Base-by-base conservation (phyloP, 2,888 invertebrate genomes). In the Clusia tigrina region DNA sequence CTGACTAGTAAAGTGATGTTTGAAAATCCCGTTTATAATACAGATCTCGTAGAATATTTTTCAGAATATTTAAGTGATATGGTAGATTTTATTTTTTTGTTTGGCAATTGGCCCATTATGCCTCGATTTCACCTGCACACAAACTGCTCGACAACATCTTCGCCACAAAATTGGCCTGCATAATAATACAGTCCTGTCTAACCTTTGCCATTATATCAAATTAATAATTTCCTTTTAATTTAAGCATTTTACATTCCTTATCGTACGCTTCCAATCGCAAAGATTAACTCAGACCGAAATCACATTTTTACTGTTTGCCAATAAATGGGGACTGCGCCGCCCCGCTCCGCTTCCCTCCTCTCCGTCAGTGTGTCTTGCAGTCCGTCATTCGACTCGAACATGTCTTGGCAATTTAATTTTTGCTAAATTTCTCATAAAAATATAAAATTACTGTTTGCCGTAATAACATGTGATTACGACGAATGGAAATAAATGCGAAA, bases 341-440 rank as follows among this genome's bases (percentile, higher is more conserved):
- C n/a, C n/a, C n/a, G n/a, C n/a, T n/a, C n/a, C n/a, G n/a, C n/a
- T n/a, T n/a, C n/a, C n/a, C 32, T 12, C 6, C 32, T 32, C 32
- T 9, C 32, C 12, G 32, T 32, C 32, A 32, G 12, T 32, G 32
- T 6, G 6, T 12, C 6, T 9, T 32, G 48, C 20, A 42, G 18
- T 9, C 48, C 5, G 5, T 9, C 32, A 20, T 18, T 22, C 20
- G 20, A 48, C n/a, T 65, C 24, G 26, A 54, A 63, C 76, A 74
- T 72, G 73, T 74, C 72, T 68, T 65, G 60, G 67, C 75, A 77
- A 77, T 77, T 77, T 77, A 70, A 70, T 69, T 74, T 77, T 77
- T 70, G 76, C 66, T 77, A 77, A 77, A 66, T 77, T 77, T 77
- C 76, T 77, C 74, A 77, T 76, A 77, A 77, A 77, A 75, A 76